phyloP scores from a whole-genome alignment of 2,113 vertebrate genomes.

The Mixornis gularis region DNA sequence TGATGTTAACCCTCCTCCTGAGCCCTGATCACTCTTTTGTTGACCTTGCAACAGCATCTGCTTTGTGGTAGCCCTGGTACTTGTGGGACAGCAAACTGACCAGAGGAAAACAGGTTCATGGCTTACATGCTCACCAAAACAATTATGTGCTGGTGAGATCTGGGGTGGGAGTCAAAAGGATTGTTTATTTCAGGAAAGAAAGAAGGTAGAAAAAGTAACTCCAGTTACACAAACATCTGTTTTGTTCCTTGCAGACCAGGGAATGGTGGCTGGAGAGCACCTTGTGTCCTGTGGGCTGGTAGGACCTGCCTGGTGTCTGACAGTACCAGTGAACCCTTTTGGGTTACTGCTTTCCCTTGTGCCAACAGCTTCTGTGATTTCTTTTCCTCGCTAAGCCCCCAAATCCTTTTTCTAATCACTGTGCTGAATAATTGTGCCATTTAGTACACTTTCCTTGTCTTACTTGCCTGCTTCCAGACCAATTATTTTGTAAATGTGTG shows the following conservation, averaged over 20 bases:
- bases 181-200: background rate
- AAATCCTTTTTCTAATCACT: constrained; percentile 32
- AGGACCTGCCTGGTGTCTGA: background rate
- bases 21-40: background rate
- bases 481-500: constrained; percentile 63
- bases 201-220: background rate
- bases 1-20: background rate
- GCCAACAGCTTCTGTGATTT: background rate
- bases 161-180: background rate
- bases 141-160: background rate
- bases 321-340: background rate
- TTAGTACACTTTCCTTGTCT: constrained; percentile 9
- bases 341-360: background rate
- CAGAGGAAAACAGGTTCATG: background rate
- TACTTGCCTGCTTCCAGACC: constrained; percentile 39
- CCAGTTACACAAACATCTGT: background rate
- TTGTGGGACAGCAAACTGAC: background rate
- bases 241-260: background rate
- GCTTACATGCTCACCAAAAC: background rate
- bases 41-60: background rate
- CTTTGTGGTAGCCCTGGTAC: background rate
- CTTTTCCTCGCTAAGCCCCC: background rate
- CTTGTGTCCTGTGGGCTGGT: background rate
- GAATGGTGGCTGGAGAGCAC: background rate
- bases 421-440: constrained; percentile 38